A percentile compares a stretch with the other conserved stretches of the same genome.
Conservation (phyloP, 2,797 vertebrate genomes). For the Sphenodon punctatus region DNA sequence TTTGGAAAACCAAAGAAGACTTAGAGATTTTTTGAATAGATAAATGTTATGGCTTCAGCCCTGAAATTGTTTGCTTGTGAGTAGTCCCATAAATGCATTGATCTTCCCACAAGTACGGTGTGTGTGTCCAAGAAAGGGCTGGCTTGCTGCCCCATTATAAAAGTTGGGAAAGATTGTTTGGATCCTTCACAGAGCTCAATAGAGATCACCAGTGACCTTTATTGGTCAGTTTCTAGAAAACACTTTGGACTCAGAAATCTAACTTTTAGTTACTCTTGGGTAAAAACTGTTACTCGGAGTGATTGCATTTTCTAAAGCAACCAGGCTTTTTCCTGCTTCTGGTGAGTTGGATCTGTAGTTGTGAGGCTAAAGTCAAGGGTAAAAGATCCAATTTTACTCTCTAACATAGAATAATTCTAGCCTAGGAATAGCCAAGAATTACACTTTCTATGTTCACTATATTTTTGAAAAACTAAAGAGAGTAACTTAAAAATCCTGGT, state of each 20-base stretch:
- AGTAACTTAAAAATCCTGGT: no score
- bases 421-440: no score
- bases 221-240: neutral
- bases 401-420: neutral
- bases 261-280: neutral
- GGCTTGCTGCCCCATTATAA: no score
- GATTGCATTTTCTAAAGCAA: neutral
- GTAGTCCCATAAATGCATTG: no score
- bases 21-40: no score
- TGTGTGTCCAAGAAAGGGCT: neutral
- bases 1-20: neutral
- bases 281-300: neutral
- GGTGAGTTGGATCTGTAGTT: neutral
- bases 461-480: no score
- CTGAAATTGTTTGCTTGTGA: no score
- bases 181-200: neutral
- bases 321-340: neutral
- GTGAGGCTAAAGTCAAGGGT: neutral
- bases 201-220: neutral
- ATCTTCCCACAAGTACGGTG: no score
- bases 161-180: neutral
- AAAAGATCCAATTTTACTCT: neutral
- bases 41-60: no score
- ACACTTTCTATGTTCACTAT: no score
- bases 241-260: neutral